A percentile compares a stretch with the other conserved stretches of the same genome.
These are phyloP conservation scores for Oophaga sylvatica DNA, from an alignment of 2,797 vertebrate genomes.

Conservation along the genomic window DNA sequence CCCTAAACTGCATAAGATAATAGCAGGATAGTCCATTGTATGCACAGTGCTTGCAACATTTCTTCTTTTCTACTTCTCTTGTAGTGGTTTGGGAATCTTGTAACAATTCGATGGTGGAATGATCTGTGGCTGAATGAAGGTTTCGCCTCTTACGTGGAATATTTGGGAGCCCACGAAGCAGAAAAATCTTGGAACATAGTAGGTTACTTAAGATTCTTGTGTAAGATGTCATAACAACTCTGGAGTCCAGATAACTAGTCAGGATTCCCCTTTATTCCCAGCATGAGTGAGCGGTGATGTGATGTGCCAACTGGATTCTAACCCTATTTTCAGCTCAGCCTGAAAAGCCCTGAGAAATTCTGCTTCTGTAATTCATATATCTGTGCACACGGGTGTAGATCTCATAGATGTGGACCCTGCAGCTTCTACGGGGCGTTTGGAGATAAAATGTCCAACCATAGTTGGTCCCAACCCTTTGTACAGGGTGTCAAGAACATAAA, in stretches of 20 bases:
- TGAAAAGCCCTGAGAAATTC: too few relatives aligned
- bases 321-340: too few relatives aligned
- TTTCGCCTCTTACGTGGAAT: slow-evolving; percentile 91
- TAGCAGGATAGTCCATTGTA: not conserved
- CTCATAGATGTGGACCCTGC: too few relatives aligned
- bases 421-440: too few relatives aligned
- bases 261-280: too few relatives aligned
- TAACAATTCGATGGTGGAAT: slow-evolving; percentile 93
- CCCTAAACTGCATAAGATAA: not conserved
- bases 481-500: not conserved
- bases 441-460: not conserved
- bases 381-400: too few relatives aligned
- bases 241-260: not conserved
- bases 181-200: slow-evolving; percentile 88
- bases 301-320: too few relatives aligned
- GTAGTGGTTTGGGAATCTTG: slow-evolving; percentile 96
- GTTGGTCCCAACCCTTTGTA: not conserved
- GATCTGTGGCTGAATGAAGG: slow-evolving; percentile 95
- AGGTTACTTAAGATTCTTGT: slow-evolving; percentile 63
- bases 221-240: not conserved
- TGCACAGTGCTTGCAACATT: not conserved
- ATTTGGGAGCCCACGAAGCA: slow-evolving; percentile 79
- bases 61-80: not conserved
- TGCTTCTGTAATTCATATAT: too few relatives aligned
- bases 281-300: too few relatives aligned